phyloP scores from a whole-genome alignment of 2,888 invertebrate genomes.

The Altica lythri region DNA sequence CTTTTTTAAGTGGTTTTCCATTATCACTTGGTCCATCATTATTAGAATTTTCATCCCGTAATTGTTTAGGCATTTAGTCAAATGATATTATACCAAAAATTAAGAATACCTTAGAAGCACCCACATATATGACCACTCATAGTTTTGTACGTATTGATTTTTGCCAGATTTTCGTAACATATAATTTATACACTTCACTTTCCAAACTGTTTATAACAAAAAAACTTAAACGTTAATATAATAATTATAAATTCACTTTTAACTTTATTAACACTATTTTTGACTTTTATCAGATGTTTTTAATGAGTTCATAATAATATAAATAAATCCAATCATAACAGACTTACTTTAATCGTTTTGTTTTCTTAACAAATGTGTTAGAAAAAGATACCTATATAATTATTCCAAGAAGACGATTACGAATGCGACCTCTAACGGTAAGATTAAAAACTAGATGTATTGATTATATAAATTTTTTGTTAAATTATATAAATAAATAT shows the following conservation, averaged over 20 bases:
- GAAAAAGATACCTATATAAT: no score
- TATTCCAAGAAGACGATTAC: no score
- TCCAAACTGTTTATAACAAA: not conserved
- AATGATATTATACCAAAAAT: not conserved
- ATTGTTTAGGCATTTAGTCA: conserved; percentile 33
- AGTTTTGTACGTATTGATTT: conserved; percentile 21
- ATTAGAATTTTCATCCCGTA: conserved; percentile 58
- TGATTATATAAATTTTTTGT: no score
- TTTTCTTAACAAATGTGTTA: no score
- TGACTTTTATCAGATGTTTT: conserved; percentile 42
- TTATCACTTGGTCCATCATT: conserved; percentile 60
- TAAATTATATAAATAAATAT: no score
- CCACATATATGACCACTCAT: not conserved
- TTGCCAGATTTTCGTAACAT: not conserved
- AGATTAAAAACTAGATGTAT: no score
- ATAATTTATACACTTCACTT: not conserved
- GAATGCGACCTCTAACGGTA: no score
- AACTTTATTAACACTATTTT: conserved; percentile 1
- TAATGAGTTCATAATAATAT: no score
- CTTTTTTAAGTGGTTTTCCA: conserved; percentile 69
- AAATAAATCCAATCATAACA: no score
- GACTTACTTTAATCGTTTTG: no score
- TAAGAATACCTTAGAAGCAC: not conserved
- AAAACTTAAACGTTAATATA: not conserved
- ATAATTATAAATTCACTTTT: not conserved